Conservation (phyloP, 1,140 invertebrate species). For the Hormaphis cornu region DNA sequence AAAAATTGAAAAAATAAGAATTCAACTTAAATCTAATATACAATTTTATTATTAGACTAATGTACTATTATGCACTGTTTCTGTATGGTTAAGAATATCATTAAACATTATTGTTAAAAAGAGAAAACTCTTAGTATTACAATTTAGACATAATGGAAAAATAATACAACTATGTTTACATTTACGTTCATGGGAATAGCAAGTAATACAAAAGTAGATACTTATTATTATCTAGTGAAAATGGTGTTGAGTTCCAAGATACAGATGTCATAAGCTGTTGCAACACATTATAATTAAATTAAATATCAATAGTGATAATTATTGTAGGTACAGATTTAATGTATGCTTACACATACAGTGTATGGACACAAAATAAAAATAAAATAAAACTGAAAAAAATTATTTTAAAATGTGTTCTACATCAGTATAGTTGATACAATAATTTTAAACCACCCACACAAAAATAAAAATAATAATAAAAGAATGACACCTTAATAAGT, state of each 20-base stretch:
- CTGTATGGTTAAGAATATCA: background rate
- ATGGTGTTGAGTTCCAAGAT: conserved; percentile 22
- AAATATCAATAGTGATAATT: conserved; percentile 16
- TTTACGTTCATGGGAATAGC: background rate
- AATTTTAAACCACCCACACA: conserved; percentile 14
- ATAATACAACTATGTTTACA: background rate
- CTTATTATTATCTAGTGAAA: conserved; percentile 29
- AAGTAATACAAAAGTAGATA: conserved; percentile 25
- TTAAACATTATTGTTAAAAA: background rate
- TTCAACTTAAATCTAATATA: conserved; percentile 30
- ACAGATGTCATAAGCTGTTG: conserved; percentile 18
- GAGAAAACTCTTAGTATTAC: conserved; percentile 3
- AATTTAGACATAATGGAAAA: conserved; percentile 13
- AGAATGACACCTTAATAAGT: conserved; percentile 16
- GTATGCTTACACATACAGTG: background rate
- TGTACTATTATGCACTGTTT: conserved; percentile 8
- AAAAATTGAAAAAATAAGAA: conserved; percentile 19
- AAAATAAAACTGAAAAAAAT: conserved; percentile 24
- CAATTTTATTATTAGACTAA: conserved; percentile 27
- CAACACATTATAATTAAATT: background rate
- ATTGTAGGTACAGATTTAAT: background rate
- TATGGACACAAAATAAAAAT: background rate
- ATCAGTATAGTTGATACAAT: conserved; percentile 3
- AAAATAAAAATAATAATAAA: conserved; percentile 3
- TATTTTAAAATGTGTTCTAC: conserved; percentile 7